Base-by-base conservation (phyloP, 2,113 vertebrate species). In the Malurus elegans region DNA sequence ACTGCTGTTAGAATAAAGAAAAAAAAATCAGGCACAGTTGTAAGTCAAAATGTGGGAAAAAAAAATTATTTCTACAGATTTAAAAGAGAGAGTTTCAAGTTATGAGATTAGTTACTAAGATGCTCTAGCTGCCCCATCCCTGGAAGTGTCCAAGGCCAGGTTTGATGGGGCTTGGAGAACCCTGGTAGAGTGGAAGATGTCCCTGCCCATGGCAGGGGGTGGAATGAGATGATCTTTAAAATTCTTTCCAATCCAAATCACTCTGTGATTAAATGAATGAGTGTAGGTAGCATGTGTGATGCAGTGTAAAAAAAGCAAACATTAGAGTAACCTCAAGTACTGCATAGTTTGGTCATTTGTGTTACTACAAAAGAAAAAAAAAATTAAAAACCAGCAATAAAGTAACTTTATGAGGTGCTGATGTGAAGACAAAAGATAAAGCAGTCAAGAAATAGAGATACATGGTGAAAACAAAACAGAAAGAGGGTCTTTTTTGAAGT, bases 391-490 rank as follows among this genome's bases (percentile, higher is more conserved):
- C 0, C 0, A 57, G 10, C 56, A 32, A 21, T 17, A 36, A 71
- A 51, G 7, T 56, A 58, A 51, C 8, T 80, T 61, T 10, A 26
- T 36, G 19, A 82, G 48, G 9, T 51, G 66, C 5, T 67, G 15
- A 64, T 86, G 73, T 79, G 61, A 81, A 92, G 84, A 58, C 7
- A 67, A 65, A 69, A 51, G 38, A 44, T 31, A 64, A 88, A 91
- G 7, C 18, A 79, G 17, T 8, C 19, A 57, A 83, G 36, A 74
- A 91, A 86, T 64, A 66, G 42, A 94, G 28, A 82, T 79, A 53
- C 10, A 3, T 34, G 18, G 14, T 50, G 38, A 48, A 86, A 92
- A 64, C 26, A 42, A 74, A 95, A 48, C 6, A 75, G 58, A 73
- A 79, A 71, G 9, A 18, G 10, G 0, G 3, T 51, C 44, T 86